These are phyloP conservation scores for Terrapene triunguis DNA, from an alignment of 2,113 vertebrate genomes.

Conservation along the genomic window DNA sequence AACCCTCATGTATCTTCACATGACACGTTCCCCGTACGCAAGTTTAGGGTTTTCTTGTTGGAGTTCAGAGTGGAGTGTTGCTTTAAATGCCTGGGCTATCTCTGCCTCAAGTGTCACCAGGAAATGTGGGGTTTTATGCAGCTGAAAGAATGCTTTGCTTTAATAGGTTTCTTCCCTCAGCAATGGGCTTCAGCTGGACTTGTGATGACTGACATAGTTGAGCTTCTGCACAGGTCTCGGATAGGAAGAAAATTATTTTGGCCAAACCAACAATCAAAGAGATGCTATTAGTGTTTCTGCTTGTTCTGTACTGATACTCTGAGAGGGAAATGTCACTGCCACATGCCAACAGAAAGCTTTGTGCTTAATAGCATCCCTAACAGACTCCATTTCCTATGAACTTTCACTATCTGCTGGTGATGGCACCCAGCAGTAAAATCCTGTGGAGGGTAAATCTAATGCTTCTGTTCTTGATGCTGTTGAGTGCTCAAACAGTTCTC, in stretches of 20 bases:
- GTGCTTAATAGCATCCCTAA: background rate
- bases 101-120: background rate
- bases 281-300: background rate
- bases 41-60: background rate
- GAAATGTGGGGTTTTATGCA: background rate
- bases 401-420: background rate
- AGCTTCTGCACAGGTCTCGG: background rate
- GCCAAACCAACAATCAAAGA: background rate
- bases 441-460: background rate
- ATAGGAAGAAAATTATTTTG: background rate
- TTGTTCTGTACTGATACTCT: background rate
- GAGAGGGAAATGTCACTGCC: conserved; percentile 13
- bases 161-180: background rate
- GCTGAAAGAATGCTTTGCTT: background rate
- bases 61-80: background rate
- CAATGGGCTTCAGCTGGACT: background rate
- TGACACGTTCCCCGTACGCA: background rate
- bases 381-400: background rate
- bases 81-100: background rate
- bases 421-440: background rate
- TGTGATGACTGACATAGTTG: background rate
- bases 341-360: background rate
- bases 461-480: background rate
- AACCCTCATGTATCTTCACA: background rate
- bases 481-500: background rate